Evolutionary conservation across 2,888 invertebrate species (phyloP), one percentile per base, ranked within the genome.

Genomic region (Adelognathus sp.): DNA sequence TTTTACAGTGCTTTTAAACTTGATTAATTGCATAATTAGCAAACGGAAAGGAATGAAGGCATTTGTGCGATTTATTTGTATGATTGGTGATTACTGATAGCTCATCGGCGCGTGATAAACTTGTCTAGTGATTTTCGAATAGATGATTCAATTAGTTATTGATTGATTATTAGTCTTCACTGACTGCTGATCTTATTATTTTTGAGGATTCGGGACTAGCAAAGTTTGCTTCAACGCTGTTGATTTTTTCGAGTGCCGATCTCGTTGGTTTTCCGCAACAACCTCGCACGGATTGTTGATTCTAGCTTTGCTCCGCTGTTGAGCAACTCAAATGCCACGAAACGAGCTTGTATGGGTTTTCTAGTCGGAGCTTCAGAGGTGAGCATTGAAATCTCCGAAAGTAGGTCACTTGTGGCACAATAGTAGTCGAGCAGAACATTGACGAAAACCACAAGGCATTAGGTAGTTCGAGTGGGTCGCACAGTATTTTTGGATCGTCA

Each of bases 341-440:
- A 44, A 29, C 5, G 6, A 18, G n/a, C 9, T 41, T 61, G 41
- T 46, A 16, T 1, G 2, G 14, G 9, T 36, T 21, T 14, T 0
- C 21, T 50, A 18, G 33, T 21, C n/a, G 7, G 64, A 16, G 3
- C 7, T 29, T 14, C 24, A 18, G 29, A 9, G 24, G 27, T 52
- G 29, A 1, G 72, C 72, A 64, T 73, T 73, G 72, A 73, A 73
- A 73, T 73, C 72, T 56, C 72, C 29, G 24, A 41, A 56, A 64
- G 63, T 54, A 31, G 60, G 52, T 54, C 46, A 21, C 60, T 50
- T 36, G 36, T 60, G 27, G 36, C 50, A 60, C 70, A 14, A 52
- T 50, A n/a, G n/a, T 36, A 14, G 18, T 11, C 14, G n/a, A 36
- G 1, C 24, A 50, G 18, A 5, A 36, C 33, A 21, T 24, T 70